Evolutionary conservation across 2,888 invertebrate species (phyloP).

Genomic region (Nipponacmea schrenckii): DNA sequence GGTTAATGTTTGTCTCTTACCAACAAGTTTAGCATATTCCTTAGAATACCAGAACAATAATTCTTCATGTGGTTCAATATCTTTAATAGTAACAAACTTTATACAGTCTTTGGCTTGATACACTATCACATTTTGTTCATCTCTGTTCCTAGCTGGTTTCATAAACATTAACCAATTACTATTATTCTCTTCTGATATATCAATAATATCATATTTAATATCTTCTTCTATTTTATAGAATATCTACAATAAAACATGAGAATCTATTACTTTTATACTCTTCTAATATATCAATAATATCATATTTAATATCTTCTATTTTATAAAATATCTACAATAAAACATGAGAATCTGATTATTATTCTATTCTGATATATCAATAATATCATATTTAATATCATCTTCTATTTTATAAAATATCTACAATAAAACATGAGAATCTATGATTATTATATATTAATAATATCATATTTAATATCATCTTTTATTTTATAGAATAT

Average conservation of each 20-base stretch:
- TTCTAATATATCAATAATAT: no score
- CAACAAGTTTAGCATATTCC: constrained; percentile 73
- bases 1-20: constrained; percentile 29
- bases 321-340: no score
- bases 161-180: constrained; percentile 86
- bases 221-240: constrained; percentile 9
- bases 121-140: constrained; percentile 78
- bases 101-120: constrained; percentile 71
- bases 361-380: no score
- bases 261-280: background rate
- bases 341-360: no score
- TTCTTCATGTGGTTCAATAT: constrained; percentile 76
- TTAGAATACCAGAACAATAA: constrained; percentile 77
- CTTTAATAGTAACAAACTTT: constrained; percentile 58
- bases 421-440: no score
- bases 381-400: no score
- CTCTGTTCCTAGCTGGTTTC: constrained; percentile 73
- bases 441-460: no score
- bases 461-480: no score
- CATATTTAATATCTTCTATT: no score
- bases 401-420: no score
- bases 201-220: constrained; percentile 31
- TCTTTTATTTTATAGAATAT: no score
- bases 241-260: background rate
- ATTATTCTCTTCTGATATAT: constrained; percentile 49